phyloP scores from a whole-genome alignment of 2,797 vertebrate genomes.

The Phalanger gymnotis region DNA sequence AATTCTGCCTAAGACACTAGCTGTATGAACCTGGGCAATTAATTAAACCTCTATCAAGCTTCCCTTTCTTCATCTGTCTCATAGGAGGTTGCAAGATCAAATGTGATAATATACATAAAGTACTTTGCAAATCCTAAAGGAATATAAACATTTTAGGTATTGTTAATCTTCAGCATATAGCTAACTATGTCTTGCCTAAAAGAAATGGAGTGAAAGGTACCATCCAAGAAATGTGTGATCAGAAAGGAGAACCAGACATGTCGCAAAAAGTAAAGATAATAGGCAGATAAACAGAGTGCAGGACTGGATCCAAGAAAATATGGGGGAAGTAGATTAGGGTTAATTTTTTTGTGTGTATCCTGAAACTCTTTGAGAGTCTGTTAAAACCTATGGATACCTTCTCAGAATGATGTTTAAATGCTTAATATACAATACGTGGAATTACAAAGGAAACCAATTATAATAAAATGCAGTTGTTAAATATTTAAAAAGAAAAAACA shows the following conservation, averaged over 20 bases:
- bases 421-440: not conserved
- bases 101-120: not conserved
- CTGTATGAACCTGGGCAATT: not conserved
- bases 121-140: not conserved
- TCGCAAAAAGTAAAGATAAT: not conserved
- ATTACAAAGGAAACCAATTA: not conserved
- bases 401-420: not conserved
- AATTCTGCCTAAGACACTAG: not conserved
- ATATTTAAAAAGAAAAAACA: not conserved
- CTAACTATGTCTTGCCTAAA: not conserved
- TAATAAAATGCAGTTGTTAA: not conserved
- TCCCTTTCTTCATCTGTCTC: not conserved
- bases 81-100: not conserved
- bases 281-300: not conserved
- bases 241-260: not conserved
- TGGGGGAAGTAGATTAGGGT: not conserved
- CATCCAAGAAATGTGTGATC: not conserved
- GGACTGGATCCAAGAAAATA: not conserved
- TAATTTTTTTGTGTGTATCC: not conserved
- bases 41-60: not conserved
- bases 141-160: not conserved
- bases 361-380: not conserved
- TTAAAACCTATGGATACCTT: too few relatives aligned
- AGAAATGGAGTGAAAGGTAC: not conserved
- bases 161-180: not conserved